A percentile compares a stretch with the other conserved stretches of the same genome.
Evolutionary conservation across 2,113 vertebrate genomes (phyloP).

Genomic region (Anolis carolinensis): DNA sequence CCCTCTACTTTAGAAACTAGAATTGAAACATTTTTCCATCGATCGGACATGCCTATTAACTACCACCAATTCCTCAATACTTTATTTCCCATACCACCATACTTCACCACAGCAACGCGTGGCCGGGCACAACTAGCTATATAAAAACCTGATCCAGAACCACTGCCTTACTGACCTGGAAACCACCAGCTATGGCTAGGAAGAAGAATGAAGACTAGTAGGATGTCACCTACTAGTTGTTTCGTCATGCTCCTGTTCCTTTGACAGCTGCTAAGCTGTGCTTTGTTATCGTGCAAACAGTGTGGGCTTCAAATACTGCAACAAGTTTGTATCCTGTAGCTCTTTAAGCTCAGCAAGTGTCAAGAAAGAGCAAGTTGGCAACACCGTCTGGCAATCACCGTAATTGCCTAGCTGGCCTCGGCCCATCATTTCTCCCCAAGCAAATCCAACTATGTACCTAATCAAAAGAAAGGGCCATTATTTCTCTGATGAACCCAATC

Average conservation of each 20-base stretch:
- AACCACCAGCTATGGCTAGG: too few species aligned
- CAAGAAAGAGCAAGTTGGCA: too few species aligned
- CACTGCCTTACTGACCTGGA: too few species aligned
- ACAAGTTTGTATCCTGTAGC: not conserved
- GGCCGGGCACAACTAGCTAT: too few species aligned
- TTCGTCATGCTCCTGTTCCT: not conserved
- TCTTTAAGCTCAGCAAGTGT: not conserved
- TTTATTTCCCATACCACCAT: too few species aligned
- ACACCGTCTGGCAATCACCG: not conserved
- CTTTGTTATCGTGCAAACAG: not conserved
- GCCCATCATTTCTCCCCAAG: not conserved
- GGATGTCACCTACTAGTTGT: not conserved
- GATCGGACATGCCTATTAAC: too few species aligned
- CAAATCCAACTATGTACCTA: not conserved
- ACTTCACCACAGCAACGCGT: too few species aligned
- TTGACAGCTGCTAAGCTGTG: not conserved
- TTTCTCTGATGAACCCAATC: not conserved
- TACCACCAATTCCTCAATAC: too few species aligned
- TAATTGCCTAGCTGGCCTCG: not conserved
- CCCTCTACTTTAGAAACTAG: too few species aligned
- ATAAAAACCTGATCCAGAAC: not conserved
- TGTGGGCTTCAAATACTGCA: not conserved
- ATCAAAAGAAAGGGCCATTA: too few species aligned
- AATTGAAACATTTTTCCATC: too few species aligned
- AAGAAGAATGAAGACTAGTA: not conserved